These are phyloP conservation scores for Leucoma salicis DNA, from an alignment of 2,888 invertebrate species.

Conservation along the genomic window DNA sequence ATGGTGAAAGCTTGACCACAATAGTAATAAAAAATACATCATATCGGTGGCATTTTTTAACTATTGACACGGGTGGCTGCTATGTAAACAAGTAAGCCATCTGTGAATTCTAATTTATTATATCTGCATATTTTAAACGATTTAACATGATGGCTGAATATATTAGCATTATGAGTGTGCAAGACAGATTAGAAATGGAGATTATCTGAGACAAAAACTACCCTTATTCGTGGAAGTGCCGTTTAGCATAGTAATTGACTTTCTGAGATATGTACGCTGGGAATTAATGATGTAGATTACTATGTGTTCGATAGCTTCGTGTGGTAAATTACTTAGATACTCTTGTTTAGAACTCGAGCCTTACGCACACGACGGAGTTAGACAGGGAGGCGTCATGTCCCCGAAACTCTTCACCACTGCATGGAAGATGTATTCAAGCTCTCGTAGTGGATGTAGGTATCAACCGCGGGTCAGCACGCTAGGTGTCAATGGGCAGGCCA, in stretches of 20 bases:
- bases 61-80: not conserved
- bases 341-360: no score
- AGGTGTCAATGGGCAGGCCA: no score
- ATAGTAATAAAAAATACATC: no score
- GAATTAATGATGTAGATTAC: constrained; percentile 18
- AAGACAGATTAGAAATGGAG: constrained; percentile 51
- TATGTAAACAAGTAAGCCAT: not conserved
- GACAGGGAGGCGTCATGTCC: no score
- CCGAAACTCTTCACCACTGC: no score
- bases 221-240: constrained; percentile 27
- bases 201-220: constrained; percentile 51
- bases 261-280: constrained; percentile 18
- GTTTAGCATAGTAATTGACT: constrained; percentile 56
- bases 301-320: not conserved
- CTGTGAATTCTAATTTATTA: constrained; percentile 3
- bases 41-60: no score
- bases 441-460: no score
- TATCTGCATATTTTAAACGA: constrained; percentile 4
- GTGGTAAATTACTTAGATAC: not conserved
- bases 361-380: no score
- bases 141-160: constrained; percentile 36
- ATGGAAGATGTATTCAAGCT: no score
- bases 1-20: no score
- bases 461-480: no score
- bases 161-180: constrained; percentile 39